Percentiles rank a stretch among this genome's conserved stretches.
Conservation (phyloP, 2,797 vertebrate species). For the Parotocinclus haroldoi region DNA sequence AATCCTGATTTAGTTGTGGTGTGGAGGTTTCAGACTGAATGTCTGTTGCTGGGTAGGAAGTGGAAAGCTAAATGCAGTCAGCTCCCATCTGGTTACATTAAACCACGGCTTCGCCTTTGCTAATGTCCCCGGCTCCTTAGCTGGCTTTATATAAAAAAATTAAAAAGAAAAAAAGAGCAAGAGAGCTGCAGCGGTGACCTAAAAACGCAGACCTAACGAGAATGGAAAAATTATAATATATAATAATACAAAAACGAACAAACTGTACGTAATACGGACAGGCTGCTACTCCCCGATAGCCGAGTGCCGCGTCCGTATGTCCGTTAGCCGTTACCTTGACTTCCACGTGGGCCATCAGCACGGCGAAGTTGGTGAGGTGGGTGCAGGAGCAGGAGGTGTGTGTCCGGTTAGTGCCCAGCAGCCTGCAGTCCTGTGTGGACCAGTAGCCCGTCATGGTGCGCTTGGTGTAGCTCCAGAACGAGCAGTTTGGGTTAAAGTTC, state of each 20-base stretch:
- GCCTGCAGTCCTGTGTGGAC: constrained; percentile 96
- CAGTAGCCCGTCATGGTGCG: constrained; percentile 95
- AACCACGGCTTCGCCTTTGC: constrained; percentile 11
- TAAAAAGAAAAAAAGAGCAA: no score
- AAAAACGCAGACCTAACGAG: no score
- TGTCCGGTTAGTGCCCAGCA: constrained; percentile 89
- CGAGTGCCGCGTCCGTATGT: not conserved
- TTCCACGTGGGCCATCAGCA: constrained; percentile 95
- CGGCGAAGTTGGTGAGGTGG: constrained; percentile 96
- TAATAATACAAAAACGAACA: no score
- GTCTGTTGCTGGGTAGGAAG: constrained; percentile 21
- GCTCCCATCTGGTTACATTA: constrained; percentile 18
- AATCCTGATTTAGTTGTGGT: constrained; percentile 31
- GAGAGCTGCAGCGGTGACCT: no score
- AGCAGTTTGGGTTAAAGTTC: constrained; percentile 99
- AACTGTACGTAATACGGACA: no score
- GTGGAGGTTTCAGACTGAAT: constrained; percentile 19
- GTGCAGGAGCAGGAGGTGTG: constrained; percentile 97
- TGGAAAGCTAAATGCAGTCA: constrained; percentile 14
- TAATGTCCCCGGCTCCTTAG: no score
- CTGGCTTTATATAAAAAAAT: no score
- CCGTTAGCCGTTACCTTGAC: constrained; percentile 86
- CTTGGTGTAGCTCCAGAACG: constrained; percentile 98
- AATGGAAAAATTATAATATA: no score
- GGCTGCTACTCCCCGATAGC: no score